Percentiles rank a stretch among this genome's conserved stretches.
Evolutionary conservation across 2,888 invertebrate species (phyloP).

Genomic region (Dorcus hopei): DNA sequence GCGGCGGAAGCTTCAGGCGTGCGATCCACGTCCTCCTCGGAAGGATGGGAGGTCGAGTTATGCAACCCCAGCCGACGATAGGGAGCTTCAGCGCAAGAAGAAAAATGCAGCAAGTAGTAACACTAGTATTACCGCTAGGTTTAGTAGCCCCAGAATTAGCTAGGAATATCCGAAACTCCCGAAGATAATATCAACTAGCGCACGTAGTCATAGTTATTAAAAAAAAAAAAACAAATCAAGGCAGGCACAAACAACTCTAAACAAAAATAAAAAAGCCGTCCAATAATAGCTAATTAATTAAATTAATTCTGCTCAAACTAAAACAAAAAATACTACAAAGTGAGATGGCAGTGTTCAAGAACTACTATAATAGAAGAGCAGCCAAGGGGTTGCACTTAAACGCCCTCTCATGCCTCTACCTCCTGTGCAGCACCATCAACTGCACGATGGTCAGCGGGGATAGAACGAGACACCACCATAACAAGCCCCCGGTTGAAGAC

Average conservation of each 20-base stretch:
- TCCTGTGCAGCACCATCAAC: conserved; percentile 37
- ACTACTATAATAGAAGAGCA: conserved; percentile 5
- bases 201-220: conserved; percentile 18
- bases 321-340: conserved; percentile 10
- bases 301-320: conserved; percentile 21
- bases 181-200: conserved; percentile 22
- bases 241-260: neutral
- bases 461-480: conserved; percentile 27
- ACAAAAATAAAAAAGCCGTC: conserved; percentile 13
- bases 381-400: neutral
- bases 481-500: conserved; percentile 22
- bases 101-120: too few relatives aligned
- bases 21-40: too few relatives aligned
- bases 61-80: too few relatives aligned
- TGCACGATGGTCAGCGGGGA: conserved; percentile 31
- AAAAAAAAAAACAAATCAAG: neutral
- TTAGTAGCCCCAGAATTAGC: conserved; percentile 10
- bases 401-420: conserved; percentile 37
- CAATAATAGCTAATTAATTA: conserved; percentile 20
- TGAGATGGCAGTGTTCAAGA: neutral
- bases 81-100: too few relatives aligned
- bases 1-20: too few relatives aligned
- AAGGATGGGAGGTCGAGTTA: too few relatives aligned
- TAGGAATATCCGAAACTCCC: conserved; percentile 17
- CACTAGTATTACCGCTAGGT: too few relatives aligned